Evolutionary conservation across 1,140 invertebrate genomes (phyloP), one percentile per base, ranked within the genome.

Genomic region (Stenopsyche tienmushanensis): DNA sequence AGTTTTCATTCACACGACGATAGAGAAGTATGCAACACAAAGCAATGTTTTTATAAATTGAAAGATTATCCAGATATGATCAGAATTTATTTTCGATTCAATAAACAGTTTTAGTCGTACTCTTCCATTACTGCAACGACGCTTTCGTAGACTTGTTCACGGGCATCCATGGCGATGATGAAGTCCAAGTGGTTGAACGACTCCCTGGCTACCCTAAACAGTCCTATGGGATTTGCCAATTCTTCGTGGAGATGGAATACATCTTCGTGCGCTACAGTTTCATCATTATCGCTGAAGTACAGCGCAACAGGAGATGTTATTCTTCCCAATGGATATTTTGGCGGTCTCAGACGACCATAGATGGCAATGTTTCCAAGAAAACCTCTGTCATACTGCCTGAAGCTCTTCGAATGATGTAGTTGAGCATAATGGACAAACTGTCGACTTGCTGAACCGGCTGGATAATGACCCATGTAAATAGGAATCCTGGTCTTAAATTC

Each of bases 371-470:
- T n/a, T 8, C 78, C 78, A 67, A 72, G 81, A 55, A 82, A 76
- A 68, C 74, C 81, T 49, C 72, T 72, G 49, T 66, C 25, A 24
- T 55, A 64, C 9, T n/a, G n/a, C n/a, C n/a, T n/a, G n/a, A n/a
- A n/a, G n/a, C n/a, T n/a, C n/a, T n/a, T n/a, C n/a, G n/a, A 58
- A 70, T 75, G 73, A 64, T 82, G 80, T 54, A 85, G 79, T 78
- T 93, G 90, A 0, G 81, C 85, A 70, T 86, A 93, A 73, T 93
- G 91, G 7, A 90, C 77, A 5, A 95, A 72, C 71, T 92, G 92
- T 72, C 86, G 85, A 0, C 86, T 84, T 0, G 93, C 90, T 0
- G 91, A 84, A 7, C 93, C 93, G 0, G 92, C 90, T 1, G 95
- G 95, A 3, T 85, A 86, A 74, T 97, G 90, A 10, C 86, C 84